Evolutionary conservation across 2,113 vertebrate species (phyloP), one percentile per base, ranked within the genome.

Genomic region (Dolichallabes microphthalmus): DNA sequence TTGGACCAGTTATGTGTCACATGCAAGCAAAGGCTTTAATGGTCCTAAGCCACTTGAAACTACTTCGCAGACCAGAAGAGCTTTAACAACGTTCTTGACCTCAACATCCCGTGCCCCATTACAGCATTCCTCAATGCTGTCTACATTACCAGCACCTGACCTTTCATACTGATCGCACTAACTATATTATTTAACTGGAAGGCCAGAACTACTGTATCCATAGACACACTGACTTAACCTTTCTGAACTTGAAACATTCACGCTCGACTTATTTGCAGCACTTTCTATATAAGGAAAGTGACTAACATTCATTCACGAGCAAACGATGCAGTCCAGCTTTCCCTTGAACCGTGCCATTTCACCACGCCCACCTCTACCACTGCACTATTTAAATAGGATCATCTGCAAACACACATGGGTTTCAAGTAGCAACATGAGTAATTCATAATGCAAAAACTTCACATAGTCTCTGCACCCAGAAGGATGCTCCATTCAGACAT

Each of bases 11-110:
- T 85, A 35, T 68, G 76, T 61, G 80, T 50, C 73, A 81, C 20
- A 22, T 52, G 83, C 73, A 27, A 25, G 55, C 68, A 53, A 66
- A 63, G 80, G 32, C 85, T 50, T 58, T 20, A 76, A 77, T 71
- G 58, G 25, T 61, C 71, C 80, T 52, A 57, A 77, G 27, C 58
- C 64, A 74, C 25, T 30, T 76, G 58, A 82, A 78, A 86, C 88
- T 32, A 32, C 69, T 78, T 73, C 50, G 30, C 45, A 45, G 39
- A 14, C 32, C 52, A 50, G 27, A 53, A 35, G 45, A 69, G 45
- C 45, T 45, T 45, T 45, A 8, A 45, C 27, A 14, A 30, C n/a
- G 19, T 69, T 8, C 15, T 10, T 69, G 32, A 69, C 8, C 30
- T 35, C 66, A 20, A 7, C 6, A 35, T 71, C 1, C 17, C 30